Evolutionary conservation across 2,113 vertebrate species (phyloP).

Genomic region (Poicephalus meyeri): DNA sequence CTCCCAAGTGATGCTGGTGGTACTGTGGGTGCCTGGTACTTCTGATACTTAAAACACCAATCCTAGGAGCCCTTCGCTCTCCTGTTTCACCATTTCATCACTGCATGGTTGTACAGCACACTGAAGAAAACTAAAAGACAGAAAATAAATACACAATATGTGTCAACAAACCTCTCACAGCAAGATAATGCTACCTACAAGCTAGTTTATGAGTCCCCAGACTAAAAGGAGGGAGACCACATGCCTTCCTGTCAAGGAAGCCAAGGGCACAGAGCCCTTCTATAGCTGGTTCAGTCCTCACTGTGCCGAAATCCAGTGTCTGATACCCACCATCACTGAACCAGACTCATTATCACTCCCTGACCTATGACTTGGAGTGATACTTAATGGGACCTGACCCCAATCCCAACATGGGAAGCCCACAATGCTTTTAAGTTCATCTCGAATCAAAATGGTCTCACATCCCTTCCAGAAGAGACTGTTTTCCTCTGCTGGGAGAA

Average conservation of each 20-base stretch:
- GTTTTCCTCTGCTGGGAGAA: neutral
- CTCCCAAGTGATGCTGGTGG: neutral
- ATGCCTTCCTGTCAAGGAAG: neutral
- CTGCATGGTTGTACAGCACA: neutral
- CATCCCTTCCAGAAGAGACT: neutral
- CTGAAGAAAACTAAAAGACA: neutral
- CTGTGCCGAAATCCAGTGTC: rapidly evolving
- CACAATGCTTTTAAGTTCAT: neutral
- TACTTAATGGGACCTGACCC: neutral
- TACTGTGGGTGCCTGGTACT: neutral
- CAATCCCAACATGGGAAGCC: neutral
- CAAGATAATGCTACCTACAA: neutral
- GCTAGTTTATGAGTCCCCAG: neutral
- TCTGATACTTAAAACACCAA: neutral
- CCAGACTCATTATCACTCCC: neutral
- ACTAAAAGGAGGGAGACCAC: neutral
- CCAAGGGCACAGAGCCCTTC: neutral
- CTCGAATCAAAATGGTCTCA: neutral
- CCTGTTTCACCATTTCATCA: neutral
- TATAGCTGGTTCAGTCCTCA: neutral
- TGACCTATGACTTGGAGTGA: neutral
- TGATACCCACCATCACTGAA: neutral
- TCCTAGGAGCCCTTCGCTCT: rapidly evolving
- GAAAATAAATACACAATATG: neutral
- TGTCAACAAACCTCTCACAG: neutral